These are phyloP conservation scores for Habropoda laboriosa DNA, from an alignment of 1,140 invertebrate genomes.

Conservation along the genomic window DNA sequence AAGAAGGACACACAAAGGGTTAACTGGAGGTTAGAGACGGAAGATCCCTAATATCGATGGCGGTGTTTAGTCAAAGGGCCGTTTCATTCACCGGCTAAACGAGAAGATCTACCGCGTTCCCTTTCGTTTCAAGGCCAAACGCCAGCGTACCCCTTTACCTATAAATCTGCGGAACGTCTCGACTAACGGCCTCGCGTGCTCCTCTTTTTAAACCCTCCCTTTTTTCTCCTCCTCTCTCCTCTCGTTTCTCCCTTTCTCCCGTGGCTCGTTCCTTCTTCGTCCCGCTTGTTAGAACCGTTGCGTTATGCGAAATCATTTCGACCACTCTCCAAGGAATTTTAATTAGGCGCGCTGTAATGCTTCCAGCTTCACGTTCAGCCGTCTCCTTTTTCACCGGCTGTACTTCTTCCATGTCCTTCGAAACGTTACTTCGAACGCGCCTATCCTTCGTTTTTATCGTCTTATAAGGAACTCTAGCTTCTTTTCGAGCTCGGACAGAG, in stretches of 20 bases:
- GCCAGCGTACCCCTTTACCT: conserved; percentile 37
- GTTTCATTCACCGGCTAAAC: conserved; percentile 49
- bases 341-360: conserved; percentile 42
- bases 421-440: neutral
- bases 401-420: neutral
- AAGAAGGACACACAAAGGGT: conserved; percentile 26
- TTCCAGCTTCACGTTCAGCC: neutral
- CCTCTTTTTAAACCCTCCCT: conserved; percentile 21
- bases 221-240: neutral
- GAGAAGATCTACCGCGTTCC: conserved; percentile 46
- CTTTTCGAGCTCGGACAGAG: no score
- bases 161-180: conserved; percentile 36
- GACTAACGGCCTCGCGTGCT: conserved; percentile 34
- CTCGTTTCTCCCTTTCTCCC: neutral
- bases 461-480: no score
- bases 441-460: no score
- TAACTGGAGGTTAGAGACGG: conserved; percentile 28
- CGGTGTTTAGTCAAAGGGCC: conserved; percentile 51
- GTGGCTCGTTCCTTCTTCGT: neutral
- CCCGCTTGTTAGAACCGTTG: conserved; percentile 8
- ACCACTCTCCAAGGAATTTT: conserved; percentile 42
- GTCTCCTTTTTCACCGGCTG: neutral
- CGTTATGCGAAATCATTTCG: conserved; percentile 33
- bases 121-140: conserved; percentile 46
- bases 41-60: conserved; percentile 50